Percentiles rank a stretch among this genome's conserved stretches.
Conservation (phyloP, 2,888 invertebrate species). For the Serrognathus titanus region DNA sequence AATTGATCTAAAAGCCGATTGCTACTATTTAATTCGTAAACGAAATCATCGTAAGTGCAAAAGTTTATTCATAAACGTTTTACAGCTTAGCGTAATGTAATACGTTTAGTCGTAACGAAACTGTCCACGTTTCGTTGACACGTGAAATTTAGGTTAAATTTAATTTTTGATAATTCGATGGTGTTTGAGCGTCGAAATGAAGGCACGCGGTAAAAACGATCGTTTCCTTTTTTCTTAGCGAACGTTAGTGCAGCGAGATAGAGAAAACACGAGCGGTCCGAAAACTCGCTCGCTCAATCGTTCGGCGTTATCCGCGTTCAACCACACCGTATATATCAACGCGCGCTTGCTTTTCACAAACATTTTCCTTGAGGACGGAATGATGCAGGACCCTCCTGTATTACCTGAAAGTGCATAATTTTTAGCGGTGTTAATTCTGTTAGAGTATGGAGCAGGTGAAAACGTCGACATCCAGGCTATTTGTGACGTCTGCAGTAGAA, state of each 20-base stretch:
- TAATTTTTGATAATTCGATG: too few relatives aligned
- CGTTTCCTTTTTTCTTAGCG: not conserved
- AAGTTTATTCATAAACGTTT: too few relatives aligned
- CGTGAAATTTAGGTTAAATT: too few relatives aligned
- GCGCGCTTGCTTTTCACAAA: conserved; percentile 51
- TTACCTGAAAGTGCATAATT: conserved; percentile 56
- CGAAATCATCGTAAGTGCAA: too few relatives aligned
- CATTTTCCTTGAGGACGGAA: conserved; percentile 52
- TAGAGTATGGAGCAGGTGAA: conserved; percentile 59
- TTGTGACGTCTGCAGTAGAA: conserved; percentile 79
- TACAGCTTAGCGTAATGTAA: too few relatives aligned
- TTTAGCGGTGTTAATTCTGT: conserved; percentile 53
- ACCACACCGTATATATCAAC: conserved; percentile 46
- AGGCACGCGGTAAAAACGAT: too few relatives aligned
- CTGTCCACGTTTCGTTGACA: too few relatives aligned
- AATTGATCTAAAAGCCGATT: too few relatives aligned
- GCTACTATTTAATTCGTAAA: too few relatives aligned
- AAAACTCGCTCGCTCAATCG: conserved; percentile 27
- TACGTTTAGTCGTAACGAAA: too few relatives aligned
- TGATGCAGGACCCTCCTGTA: conserved; percentile 61
- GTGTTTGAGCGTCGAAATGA: too few relatives aligned
- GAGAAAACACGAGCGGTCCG: conserved; percentile 7
- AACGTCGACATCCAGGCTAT: conserved; percentile 68
- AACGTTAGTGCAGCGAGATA: not conserved
- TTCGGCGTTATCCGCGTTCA: conserved; percentile 32